phyloP scores from a whole-genome alignment of 2,113 vertebrate species.

The Shinisaurus crocodilurus region DNA sequence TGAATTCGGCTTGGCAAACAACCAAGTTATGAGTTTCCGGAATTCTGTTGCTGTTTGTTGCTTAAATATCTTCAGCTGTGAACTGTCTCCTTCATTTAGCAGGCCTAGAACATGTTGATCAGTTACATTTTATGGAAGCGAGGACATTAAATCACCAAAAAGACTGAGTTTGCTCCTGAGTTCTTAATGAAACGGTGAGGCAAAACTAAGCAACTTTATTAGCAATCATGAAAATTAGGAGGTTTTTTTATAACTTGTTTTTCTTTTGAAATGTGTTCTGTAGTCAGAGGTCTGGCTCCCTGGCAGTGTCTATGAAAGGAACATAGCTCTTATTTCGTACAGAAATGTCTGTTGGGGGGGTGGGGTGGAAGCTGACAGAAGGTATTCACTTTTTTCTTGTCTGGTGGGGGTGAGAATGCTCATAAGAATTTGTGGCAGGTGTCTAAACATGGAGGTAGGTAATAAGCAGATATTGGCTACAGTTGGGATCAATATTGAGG shows the following conservation, averaged over 20 bases:
- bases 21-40: constrained; percentile 29
- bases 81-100: constrained; percentile 29
- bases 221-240: constrained; percentile 36
- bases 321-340: constrained; percentile 26
- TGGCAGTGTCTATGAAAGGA: constrained; percentile 14
- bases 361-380: constrained; percentile 45
- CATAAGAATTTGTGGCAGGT: constrained; percentile 70
- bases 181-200: constrained; percentile 34
- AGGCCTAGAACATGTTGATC: constrained; percentile 41
- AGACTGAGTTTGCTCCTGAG: constrained; percentile 17
- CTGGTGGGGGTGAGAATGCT: constrained; percentile 38
- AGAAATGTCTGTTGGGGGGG: constrained; percentile 32
- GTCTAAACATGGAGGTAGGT: constrained; percentile 76
- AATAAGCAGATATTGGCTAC: constrained; percentile 80
- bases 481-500: constrained; percentile 76
- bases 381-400: constrained; percentile 58
- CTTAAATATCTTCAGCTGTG: background rate
- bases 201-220: constrained; percentile 27
- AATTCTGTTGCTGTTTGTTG: background rate
- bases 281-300: constrained; percentile 26
- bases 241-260: constrained; percentile 18
- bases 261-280: constrained; percentile 31
- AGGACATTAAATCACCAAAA: constrained; percentile 39
- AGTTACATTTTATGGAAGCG: constrained; percentile 47
- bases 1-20: too few relatives aligned